phyloP scores from a whole-genome alignment of 2,888 invertebrate genomes.

The Polia nebulosa region DNA sequence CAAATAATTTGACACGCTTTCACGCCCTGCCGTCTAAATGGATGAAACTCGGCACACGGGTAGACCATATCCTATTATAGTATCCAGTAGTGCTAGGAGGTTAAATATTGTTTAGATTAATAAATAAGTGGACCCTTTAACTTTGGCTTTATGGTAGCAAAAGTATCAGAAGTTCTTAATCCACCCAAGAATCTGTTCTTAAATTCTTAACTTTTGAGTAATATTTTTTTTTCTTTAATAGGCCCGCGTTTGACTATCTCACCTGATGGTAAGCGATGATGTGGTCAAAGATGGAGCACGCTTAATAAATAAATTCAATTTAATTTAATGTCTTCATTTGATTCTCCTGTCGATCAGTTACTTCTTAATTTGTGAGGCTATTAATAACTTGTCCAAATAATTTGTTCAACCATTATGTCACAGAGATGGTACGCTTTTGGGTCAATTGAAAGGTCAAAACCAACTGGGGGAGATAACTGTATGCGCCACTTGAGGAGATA shows the following conservation, averaged over 20 bases:
- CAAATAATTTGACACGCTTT: too few species aligned
- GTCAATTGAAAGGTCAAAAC: conserved; percentile 84
- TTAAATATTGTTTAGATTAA: neutral
- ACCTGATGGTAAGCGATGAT: too few species aligned
- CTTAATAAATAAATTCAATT: too few species aligned
- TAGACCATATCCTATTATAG: too few species aligned
- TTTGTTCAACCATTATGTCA: conserved; percentile 77
- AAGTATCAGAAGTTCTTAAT: neutral
- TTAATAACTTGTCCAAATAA: conserved; percentile 56
- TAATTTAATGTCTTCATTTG: neutral
- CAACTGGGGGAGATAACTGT: conserved; percentile 77
- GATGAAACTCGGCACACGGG: too few species aligned
- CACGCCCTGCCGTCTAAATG: too few species aligned
- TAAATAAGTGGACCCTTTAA: neutral
- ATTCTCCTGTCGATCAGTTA: conserved; percentile 30
- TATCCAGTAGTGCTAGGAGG: too few species aligned
- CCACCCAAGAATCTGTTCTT: neutral
- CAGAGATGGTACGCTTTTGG: conserved; percentile 72
- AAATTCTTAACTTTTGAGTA: conserved; percentile 2
- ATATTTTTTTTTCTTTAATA: too few species aligned
- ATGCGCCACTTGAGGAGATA: conserved; percentile 65
- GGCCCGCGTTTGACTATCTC: too few species aligned
- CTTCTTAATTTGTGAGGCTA: conserved; percentile 50
- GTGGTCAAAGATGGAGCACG: too few species aligned
- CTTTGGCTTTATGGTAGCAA: conserved; percentile 1